phyloP scores from a whole-genome alignment of 2,113 vertebrate genomes.

The Seriola rivoliana region DNA sequence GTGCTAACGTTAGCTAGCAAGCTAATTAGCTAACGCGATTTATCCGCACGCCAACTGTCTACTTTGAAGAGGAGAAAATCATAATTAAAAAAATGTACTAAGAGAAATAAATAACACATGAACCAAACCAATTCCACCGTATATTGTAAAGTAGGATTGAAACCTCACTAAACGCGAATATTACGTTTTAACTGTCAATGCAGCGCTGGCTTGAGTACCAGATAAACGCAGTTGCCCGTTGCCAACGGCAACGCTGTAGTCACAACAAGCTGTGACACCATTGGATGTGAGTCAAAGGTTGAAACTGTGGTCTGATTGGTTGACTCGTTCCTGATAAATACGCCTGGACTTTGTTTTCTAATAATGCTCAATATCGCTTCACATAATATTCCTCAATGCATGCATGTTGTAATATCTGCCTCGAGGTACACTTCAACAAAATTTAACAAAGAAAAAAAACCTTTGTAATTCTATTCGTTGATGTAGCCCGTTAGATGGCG shows the following conservation, averaged over 20 bases:
- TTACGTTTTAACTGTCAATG: neutral
- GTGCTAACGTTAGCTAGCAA: conserved; percentile 63
- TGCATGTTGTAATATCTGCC: too few species aligned
- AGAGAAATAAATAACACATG: neutral
- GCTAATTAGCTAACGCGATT: conserved; percentile 62
- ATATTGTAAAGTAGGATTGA: fast-evolving
- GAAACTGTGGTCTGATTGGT: conserved; percentile 55
- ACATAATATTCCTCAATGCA: neutral
- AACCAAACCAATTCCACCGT: neutral
- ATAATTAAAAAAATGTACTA: neutral
- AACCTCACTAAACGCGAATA: neutral
- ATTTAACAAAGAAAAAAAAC: too few species aligned
- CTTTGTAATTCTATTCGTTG: too few species aligned
- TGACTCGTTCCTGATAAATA: neutral
- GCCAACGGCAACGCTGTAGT: conserved; percentile 48
- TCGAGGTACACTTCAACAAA: too few species aligned
- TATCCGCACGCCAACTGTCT: conserved; percentile 7
- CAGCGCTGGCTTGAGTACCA: too few species aligned
- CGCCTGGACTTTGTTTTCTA: neutral
- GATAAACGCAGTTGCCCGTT: conserved; percentile 17
- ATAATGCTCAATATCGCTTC: neutral
- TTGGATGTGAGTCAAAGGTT: conserved; percentile 17
- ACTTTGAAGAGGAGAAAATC: fast-evolving
- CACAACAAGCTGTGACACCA: conserved; percentile 25
- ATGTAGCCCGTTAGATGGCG: neutral